phyloP scores from a whole-genome alignment of 2,888 invertebrate species.

The Pristionchus exspectatus region DNA sequence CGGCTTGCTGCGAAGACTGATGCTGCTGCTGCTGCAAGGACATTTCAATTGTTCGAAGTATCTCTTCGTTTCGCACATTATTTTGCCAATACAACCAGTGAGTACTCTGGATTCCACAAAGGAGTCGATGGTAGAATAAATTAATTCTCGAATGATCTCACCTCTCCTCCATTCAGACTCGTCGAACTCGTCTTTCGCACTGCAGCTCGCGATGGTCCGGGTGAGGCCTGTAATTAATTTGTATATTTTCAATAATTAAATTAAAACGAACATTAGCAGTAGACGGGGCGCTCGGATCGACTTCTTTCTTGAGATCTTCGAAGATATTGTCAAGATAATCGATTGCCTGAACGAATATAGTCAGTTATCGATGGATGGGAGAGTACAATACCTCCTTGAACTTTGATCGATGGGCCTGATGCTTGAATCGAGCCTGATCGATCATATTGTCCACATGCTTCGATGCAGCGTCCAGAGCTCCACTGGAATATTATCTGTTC shows the following conservation, averaged over 20 bases:
- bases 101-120: not conserved
- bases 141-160: not conserved
- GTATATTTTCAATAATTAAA: not conserved
- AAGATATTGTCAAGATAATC: conserved; percentile 78
- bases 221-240: conserved; percentile 24
- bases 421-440: conserved; percentile 72
- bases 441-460: conserved; percentile 77
- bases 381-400: conserved; percentile 71
- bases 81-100: not conserved
- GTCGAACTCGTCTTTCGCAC: conserved; percentile 35
- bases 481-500: conserved; percentile 61
- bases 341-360: conserved; percentile 65
- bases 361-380: not conserved
- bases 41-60: not conserved
- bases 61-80: not conserved
- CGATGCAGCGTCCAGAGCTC: conserved; percentile 71
- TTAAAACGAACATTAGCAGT: conserved; percentile 47
- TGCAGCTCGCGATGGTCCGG: not conserved
- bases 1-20: not conserved
- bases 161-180: conserved; percentile 31
- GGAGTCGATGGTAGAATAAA: not conserved
- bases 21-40: conserved; percentile 1
- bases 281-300: conserved; percentile 14
- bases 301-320: conserved; percentile 76
- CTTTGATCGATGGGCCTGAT: conserved; percentile 71